Conservation (phyloP, 64 coral and sea anemone genomes). For the Dendrophyllia cribrosa region DNA sequence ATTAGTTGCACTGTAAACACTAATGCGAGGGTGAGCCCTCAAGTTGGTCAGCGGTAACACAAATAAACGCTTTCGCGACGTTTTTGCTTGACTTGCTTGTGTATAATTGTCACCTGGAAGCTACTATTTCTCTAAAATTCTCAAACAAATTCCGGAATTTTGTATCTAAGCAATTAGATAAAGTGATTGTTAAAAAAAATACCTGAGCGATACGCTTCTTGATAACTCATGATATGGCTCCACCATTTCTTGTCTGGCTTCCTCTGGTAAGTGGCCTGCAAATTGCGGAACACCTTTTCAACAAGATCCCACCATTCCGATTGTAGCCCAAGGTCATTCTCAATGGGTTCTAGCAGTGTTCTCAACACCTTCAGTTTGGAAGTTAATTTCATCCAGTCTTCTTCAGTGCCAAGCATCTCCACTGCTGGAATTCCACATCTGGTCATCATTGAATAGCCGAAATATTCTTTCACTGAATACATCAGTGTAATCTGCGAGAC, state of each 20-base stretch:
- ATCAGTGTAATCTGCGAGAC: conserved; percentile 92
- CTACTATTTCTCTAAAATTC: no score
- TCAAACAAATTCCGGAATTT: no score
- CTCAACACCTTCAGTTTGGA: conserved; percentile 54
- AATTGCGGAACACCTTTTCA: conserved; percentile 12
- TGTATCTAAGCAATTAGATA: not conserved
- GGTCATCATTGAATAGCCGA: not conserved
- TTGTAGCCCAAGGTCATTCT: not conserved
- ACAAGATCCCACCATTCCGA: not conserved
- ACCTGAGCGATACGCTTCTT: not conserved
- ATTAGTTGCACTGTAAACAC: no score
- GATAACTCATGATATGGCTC: conserved; percentile 54
- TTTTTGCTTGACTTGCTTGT: no score
- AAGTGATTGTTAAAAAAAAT: not conserved
- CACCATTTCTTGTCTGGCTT: conserved; percentile 61
- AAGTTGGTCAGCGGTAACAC: no score
- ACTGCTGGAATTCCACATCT: conserved; percentile 76
- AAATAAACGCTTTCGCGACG: no score
- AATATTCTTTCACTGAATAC: not conserved
- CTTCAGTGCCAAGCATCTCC: conserved; percentile 65
- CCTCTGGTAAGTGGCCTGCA: conserved; percentile 60
- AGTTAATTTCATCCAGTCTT: conserved; percentile 72
- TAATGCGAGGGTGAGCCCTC: no score
- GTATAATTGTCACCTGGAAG: no score
- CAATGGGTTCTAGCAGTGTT: conserved; percentile 51